These are phyloP conservation scores for Diabrotica virgifera DNA, from an alignment of 1,140 invertebrate species.

Conservation along the genomic window DNA sequence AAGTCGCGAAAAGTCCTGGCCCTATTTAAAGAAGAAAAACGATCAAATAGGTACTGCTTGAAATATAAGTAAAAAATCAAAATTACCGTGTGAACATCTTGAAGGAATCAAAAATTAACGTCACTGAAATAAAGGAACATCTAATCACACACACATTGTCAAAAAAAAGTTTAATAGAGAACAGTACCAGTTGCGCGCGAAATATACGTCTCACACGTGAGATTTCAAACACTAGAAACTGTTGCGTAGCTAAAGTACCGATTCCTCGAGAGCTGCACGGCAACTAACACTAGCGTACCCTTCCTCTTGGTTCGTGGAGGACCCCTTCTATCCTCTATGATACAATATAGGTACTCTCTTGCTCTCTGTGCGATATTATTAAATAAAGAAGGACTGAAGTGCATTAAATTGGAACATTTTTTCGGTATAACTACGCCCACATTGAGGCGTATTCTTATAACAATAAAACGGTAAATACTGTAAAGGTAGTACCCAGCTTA, in stretches of 20 bases:
- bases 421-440: not conserved
- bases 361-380: slow-evolving; percentile 20
- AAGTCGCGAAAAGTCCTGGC: too few relatives aligned
- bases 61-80: not conserved
- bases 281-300: slow-evolving; percentile 18
- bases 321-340: slow-evolving; percentile 20
- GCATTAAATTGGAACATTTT: slow-evolving; percentile 11
- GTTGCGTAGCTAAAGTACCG: slow-evolving; percentile 19
- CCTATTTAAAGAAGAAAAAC: too few relatives aligned
- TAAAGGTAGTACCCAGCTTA: too few relatives aligned
- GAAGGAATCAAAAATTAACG: not conserved
- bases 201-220: slow-evolving; percentile 14
- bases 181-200: slow-evolving; percentile 5
- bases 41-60: too few relatives aligned
- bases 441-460: not conserved
- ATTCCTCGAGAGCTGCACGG: slow-evolving; percentile 19
- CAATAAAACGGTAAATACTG: too few relatives aligned
- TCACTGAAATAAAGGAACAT: slow-evolving; percentile 10
- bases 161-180: not conserved
- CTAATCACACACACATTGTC: slow-evolving; percentile 21
- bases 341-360: slow-evolving; percentile 20
- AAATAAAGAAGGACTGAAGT: slow-evolving; percentile 6
- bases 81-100: slow-evolving; percentile 22
- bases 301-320: slow-evolving; percentile 19
- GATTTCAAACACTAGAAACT: slow-evolving; percentile 19